Evolutionary conservation across 2,888 invertebrate genomes (phyloP), one percentile per base, ranked within the genome.

Genomic region (Poecilus cupreus): DNA sequence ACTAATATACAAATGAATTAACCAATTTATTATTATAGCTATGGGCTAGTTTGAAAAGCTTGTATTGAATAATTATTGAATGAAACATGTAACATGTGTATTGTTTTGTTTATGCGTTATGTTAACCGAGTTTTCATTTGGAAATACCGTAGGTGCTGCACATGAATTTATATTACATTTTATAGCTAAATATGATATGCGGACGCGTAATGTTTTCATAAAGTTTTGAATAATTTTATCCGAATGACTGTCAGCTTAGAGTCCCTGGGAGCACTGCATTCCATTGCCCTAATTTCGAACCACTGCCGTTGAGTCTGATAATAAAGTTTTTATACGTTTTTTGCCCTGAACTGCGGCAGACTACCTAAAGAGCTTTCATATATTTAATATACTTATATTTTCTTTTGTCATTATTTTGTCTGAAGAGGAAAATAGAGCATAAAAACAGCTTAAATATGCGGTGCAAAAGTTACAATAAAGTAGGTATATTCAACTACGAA

Each of bases 221-320:
- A 80, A 80, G 54, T 80, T 80, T 80, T 80, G 80, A 80, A 80
- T 80, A 80, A 80, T 80, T 80, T 80, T 72, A 80, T 80, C 80
- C 54, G 37, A 80, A 80, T 80, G 72, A 57, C 80, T 80, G 80
- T 57, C 54, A 72, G 72, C 37, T 72, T 70, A 72, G 39, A 72
- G 72, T 72, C 70, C 57, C 80, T 54, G 13, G 32, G 80, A 80
- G 80, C 24, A 80, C 80, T 80, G 80, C 70, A 80, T 80, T 70
- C 57, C 80, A 80, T 70, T 70, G 80, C 18, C 80, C 80, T 80
- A 80, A 80, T 80, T 80, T 80, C 49, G 37, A 70, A 18, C 16
- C 37, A 32, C 32, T 49, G 32, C 68, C n/a, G 37, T 54, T 11
- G 32, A 43, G 18, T 79, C 46, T 24, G 60, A 60, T 77, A 54